phyloP scores from a whole-genome alignment of 2,113 vertebrate species.

The Mungos mungo region DNA sequence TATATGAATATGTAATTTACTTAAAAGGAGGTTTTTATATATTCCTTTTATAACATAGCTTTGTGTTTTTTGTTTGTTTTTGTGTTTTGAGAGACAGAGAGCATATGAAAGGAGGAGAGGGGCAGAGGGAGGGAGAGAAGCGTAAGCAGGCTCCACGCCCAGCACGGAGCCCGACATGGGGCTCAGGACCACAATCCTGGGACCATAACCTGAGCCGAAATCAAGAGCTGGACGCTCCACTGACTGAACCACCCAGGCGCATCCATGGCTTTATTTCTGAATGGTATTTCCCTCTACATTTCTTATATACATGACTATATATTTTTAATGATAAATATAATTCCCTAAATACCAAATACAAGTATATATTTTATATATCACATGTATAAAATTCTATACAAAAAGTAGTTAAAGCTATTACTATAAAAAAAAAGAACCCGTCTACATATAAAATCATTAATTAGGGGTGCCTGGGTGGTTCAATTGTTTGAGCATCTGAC shows the following conservation, averaged over 20 bases:
- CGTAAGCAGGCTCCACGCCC: no score
- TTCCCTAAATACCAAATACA: not conserved
- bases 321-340: not conserved
- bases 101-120: no score
- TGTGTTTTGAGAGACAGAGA: no score
- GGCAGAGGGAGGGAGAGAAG: no score
- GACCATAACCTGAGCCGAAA: no score
- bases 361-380: not conserved
- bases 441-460: not conserved
- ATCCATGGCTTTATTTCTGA: not conserved
- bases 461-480: no score
- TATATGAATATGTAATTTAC: not conserved
- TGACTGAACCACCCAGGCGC: no score
- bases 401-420: not conserved
- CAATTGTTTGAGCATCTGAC: no score
- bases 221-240: not conserved
- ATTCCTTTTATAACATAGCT: not conserved
- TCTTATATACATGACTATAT: not conserved
- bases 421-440: not conserved
- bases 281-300: not conserved
- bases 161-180: no score
- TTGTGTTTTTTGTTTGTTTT: not conserved
- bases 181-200: no score
- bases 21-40: not conserved
- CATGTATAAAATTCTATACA: not conserved